Evolutionary conservation across 2,797 vertebrate genomes (phyloP), one percentile per base, ranked within the genome.

Genomic region (Microctenopoma stevenorrisi): DNA sequence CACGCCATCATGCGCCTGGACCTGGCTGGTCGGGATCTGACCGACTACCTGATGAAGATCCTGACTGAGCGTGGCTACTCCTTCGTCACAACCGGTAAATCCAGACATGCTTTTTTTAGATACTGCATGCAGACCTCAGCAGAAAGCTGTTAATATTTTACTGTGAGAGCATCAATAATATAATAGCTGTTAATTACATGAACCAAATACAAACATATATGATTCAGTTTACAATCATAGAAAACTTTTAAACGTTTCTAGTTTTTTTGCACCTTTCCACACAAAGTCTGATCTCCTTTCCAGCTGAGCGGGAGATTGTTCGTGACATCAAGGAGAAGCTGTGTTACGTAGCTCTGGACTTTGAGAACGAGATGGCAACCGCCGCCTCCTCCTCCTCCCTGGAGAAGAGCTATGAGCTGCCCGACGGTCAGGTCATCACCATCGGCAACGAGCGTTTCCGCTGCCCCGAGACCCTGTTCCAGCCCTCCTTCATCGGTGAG

Each of bases 31-130:
- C 95, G 96, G 0, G 97, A 98, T 83, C 95, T 98, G 78, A 98
- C 97, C 4, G 97, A 98, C 92, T 98, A 98, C 92, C 95, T 98
- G 82, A 98, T 98, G 97, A 98, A 98, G 93, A 98, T 98, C 93
- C 94, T 98, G 84, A 98, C 96, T 0, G 96, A 98, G 92, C 96
- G 96, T 48, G 96, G 97, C 88, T 98, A 98, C 88, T 97, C 97
- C 84, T 98, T 98, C 11, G 97, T 98, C 91, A 98, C 97, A 79
- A 98, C 97, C 35, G 97, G 97, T 97, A 78, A 85, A 91, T 10
- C 0, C 40, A 30, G 28, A 30, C 5, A 30, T 33, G 5, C 4
- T 37, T 10, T 11, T 37, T 37, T 37, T 37, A 37, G 11, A 37
- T 37, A 11, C 37, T 9, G 37, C 2, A 37, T 2, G 6, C 5